phyloP scores from a whole-genome alignment of 2,888 invertebrate species.

The Eumerus sabulonum region DNA sequence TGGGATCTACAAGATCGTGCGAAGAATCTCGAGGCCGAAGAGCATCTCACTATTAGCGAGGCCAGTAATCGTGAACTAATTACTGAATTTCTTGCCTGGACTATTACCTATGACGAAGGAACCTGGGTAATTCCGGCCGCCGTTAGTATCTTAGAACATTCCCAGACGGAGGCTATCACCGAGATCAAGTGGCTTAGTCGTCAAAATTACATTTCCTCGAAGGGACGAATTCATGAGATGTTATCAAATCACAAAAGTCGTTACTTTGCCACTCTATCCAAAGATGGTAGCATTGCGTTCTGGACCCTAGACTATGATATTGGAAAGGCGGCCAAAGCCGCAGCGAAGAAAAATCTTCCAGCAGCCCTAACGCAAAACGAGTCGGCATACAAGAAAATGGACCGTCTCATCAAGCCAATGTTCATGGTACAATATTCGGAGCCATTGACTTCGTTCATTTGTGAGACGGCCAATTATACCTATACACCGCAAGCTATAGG shows the following conservation, averaged over 20 bases:
- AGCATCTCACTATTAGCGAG: conserved; percentile 83
- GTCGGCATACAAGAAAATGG: conserved; percentile 82
- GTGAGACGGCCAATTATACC: conserved; percentile 72
- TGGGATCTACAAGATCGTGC: conserved; percentile 85
- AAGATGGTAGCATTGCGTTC: conserved; percentile 85
- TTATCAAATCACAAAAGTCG: conserved; percentile 79
- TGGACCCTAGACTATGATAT: conserved; percentile 83
- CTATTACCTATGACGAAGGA: conserved; percentile 82
- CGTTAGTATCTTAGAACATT: conserved; percentile 82
- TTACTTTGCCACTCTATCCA: conserved; percentile 84
- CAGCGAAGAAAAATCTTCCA: conserved; percentile 79
- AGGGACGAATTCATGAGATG: conserved; percentile 81
- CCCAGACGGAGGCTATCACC: conserved; percentile 84
- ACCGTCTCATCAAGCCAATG: conserved; percentile 83
- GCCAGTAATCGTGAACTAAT: conserved; percentile 83
- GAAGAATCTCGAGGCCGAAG: conserved; percentile 82
- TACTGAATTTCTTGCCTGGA: conserved; percentile 84
- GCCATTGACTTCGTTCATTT: conserved; percentile 78
- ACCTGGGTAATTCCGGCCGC: conserved; percentile 82
- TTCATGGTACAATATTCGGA: conserved; percentile 80
- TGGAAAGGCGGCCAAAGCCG: conserved; percentile 60
- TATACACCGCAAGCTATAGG: conserved; percentile 68
- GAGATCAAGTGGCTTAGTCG: conserved; percentile 85
- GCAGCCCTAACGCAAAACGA: conserved; percentile 81
- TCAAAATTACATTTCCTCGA: conserved; percentile 81